These are phyloP conservation scores for Sepiola atlantica DNA, from an alignment of 2,888 invertebrate genomes.

Conservation along the genomic window DNA sequence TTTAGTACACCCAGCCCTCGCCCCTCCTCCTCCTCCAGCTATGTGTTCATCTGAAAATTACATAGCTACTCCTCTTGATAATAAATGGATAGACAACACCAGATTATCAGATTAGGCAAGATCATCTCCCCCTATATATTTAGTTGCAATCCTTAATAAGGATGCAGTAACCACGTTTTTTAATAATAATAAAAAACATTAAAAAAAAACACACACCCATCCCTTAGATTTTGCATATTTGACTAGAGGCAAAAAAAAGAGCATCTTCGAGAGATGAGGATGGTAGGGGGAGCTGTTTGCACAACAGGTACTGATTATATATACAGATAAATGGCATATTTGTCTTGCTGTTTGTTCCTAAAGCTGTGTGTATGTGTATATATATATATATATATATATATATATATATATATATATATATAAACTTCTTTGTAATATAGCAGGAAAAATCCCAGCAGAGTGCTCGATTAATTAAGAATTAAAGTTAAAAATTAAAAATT, in stretches of 20 bases:
- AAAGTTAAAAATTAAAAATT: too few relatives aligned
- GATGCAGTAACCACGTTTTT: neutral
- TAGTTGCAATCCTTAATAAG: slow-evolving; percentile 3
- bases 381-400: too few relatives aligned
- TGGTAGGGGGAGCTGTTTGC: neutral
- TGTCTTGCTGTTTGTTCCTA: neutral
- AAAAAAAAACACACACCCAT: neutral
- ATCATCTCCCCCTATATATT: neutral
- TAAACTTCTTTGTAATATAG: too few relatives aligned
- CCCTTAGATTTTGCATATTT: neutral
- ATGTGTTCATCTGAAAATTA: slow-evolving; percentile 32
- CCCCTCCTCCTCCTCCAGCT: neutral
- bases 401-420: too few relatives aligned
- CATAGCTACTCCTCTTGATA: slow-evolving; percentile 14
- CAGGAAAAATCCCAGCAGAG: too few relatives aligned
- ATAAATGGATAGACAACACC: neutral
- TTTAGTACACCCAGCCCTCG: neutral
- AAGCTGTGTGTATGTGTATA: too few relatives aligned
- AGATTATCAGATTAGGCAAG: slow-evolving; percentile 32
- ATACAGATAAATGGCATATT: neutral
- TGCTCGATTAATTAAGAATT: too few relatives aligned
- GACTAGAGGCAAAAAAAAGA: neutral
- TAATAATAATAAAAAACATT: too few relatives aligned
- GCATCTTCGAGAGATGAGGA: neutral
- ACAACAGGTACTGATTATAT: neutral